Conservation (phyloP, 2,797 vertebrate genomes). For the Galagoides demidoff region DNA sequence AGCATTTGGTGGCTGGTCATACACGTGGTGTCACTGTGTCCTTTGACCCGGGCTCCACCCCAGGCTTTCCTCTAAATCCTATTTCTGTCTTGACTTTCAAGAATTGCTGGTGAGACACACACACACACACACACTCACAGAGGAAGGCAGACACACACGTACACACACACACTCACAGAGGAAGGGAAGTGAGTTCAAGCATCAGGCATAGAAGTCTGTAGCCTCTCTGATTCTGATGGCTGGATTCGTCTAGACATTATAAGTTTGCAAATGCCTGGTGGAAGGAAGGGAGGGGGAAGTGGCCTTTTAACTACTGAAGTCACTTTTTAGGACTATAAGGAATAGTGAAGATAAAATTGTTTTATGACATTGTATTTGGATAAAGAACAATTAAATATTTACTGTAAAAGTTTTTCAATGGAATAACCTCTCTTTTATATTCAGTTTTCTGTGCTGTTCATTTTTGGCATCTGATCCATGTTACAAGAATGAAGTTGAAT, state of each 20-base stretch:
- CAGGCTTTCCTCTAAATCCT: neutral
- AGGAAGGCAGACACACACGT: neutral
- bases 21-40: constrained; percentile 19
- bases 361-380: neutral
- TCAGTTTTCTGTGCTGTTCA: constrained; percentile 8
- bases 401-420: neutral
- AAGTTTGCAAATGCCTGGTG: neutral
- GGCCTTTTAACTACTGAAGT: neutral
- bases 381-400: constrained; percentile 9
- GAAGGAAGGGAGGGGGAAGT: neutral
- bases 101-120: neutral
- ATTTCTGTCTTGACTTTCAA: neutral
- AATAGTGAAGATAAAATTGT: neutral
- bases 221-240: neutral
- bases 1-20: constrained; percentile 30
- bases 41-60: neutral
- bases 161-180: neutral
- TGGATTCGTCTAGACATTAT: constrained; percentile 19
- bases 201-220: neutral
- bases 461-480: neutral
- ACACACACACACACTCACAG: neutral
- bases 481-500: neutral
- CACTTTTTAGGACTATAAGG: neutral
- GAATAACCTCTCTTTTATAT: neutral
- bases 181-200: neutral